Base-by-base conservation (phyloP, 2,888 invertebrate genomes). In the Heliconius erato region DNA sequence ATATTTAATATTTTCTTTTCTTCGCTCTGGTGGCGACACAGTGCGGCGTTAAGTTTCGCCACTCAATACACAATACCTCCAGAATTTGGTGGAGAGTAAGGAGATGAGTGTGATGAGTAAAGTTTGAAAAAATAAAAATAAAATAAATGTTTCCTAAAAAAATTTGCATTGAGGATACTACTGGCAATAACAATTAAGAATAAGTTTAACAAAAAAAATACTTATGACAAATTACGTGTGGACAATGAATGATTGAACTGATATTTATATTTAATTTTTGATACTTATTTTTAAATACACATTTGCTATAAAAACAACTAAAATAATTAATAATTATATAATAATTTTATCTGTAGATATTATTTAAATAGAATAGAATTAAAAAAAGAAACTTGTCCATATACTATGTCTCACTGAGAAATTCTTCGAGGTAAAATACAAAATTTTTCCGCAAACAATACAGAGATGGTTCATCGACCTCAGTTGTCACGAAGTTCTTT, bases 391-490 rank as follows among this genome's bases (percentile, higher is more conserved):
- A n/a, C 32, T n/a, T 14, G n/a, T 35, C 12, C 32, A 35, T 35
- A 44, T 32, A 32, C 32, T 32, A 14, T 44, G 54, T 23, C 32
- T 28, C 54, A 65, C 63, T 63, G 65, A 44, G 23, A 78, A 77
- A 74, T 68, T 63, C 16, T 49, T 72, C 59, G 63, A 23, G 68
- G 68, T 44, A 74, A 79, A 83, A 82, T 59, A 71, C 69, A 16
- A 77, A 59, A 82, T 91, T 91, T 90, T 91, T 90, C 89, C 88
- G 90, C 90, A 91, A 92, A 92, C 87, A 89, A 85, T 87, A 88
- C 28, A 85, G 86, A 85, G 87, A 86, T 86, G 82, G 93, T 90
- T 93, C 91, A 87, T 89, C 88, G 91, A 92, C 90, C 92, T 88
- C 88, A 88, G 88, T 87, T 89, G 87, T 88, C 86, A 87, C 86